Base-by-base conservation (phyloP, 2,888 invertebrate species). In the Ennomos fuscantarius region DNA sequence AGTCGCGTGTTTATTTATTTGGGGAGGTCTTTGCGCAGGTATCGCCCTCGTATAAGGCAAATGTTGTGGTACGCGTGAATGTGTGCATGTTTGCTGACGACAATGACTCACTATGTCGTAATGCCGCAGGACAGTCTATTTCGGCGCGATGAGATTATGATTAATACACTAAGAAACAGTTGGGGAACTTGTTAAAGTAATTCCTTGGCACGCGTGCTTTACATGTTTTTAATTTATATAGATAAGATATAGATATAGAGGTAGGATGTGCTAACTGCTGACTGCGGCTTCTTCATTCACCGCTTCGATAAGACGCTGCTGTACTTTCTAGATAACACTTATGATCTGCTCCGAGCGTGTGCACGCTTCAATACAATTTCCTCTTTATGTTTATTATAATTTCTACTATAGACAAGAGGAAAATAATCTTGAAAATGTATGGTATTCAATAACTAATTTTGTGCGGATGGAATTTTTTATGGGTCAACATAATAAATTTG, bases 141-240 rank as follows among this genome's bases (percentile, higher is more conserved):
- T 90, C 85, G 86, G 88, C 82, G 77, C 81, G 84, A 87, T 86
- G 87, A 86, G 81, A 86, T 86, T 87, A 86, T 86, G 80, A 86
- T 78, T 75, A 79, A 78, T 74, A 76, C 68, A 73, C 72, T n/a
- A 67, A 72, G 73, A 76, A 77, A 73, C 72, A 60, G 55, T 55
- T 46, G 62, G 40, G 45, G 33, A 58, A 55, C 57, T 61, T 56
- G 48, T 51, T 58, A 51, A 47, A 62, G 55, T 54, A 50, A 55
- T 56, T 45, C 57, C 48, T 41, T 49, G 59, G 50, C 56, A 57
- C 59, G 48, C 59, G 51, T 48, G 37, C 50, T 53, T 39, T 55
- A 59, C 41, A 54, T 51, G 44, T 60, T 49, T 49, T 40, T 52
- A 58, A 46, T 54, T 43, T 51, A 59, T 45, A 37, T 55, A 57